Base-by-base conservation (phyloP, 2,888 invertebrate species). In the Drosophila glabriapex region DNA sequence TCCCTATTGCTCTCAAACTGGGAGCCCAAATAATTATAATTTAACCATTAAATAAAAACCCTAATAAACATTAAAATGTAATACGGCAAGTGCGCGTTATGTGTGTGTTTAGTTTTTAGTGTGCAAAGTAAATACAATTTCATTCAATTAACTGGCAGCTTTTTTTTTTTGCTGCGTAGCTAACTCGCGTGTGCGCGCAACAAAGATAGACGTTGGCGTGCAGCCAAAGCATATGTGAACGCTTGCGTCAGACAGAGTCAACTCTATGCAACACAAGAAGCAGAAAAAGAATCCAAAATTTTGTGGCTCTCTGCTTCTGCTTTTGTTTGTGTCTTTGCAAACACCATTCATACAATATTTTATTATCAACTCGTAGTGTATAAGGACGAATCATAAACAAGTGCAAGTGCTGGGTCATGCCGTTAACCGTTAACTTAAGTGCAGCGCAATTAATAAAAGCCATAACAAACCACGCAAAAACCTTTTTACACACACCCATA, bases 261-360 rank as follows among this genome's bases (percentile, higher is more conserved):
- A 63, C 83, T 63, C 68, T 76, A 75, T 71, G 49, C n/a, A 65
- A 29, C 60, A 29, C 68, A 73, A 82, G 81, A 80, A 82, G 80
- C 80, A 81, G 83, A 82, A 85, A 85, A 85, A 85, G 89, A 90
- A 85, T 90, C 78, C 74, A 80, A 82, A 72, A 74, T 78, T 88
- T 87, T 80, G 84, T 84, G 83, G 87, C 86, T 81, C 77, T 71
- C 82, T 89, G 86, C 83, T 89, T 86, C 82, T 84, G 82, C 82
- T 85, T 83, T 83, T 85, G 85, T 90, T 85, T 85, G 90, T 85
- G 85, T 85, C 88, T 85, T 90, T 85, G 75, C 75, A 83, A 46
- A 83, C 77, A 58, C 43, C 58, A 86, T 78, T 58, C 82, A 86
- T 84, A 77, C 89, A 87, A 88, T 88, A 82, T 88, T 82, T 69